phyloP scores from a whole-genome alignment of 2,797 vertebrate genomes.

The Cossypha caffra region DNA sequence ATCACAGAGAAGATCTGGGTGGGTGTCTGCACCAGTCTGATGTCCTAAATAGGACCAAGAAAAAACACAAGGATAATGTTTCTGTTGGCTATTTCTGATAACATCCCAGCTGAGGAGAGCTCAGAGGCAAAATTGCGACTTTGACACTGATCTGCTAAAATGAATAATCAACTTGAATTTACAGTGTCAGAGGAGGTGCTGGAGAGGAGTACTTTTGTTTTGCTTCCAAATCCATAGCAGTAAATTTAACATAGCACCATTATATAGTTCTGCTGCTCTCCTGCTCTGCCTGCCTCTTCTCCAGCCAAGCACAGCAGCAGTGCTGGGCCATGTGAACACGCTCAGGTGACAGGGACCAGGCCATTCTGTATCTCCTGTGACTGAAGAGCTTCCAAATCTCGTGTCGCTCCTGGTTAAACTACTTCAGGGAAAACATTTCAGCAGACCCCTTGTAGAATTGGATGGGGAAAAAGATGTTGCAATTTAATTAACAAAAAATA shows the following conservation, averaged over 20 bases:
- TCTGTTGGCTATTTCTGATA: background rate
- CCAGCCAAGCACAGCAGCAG: background rate
- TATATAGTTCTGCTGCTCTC: background rate
- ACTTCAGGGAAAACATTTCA: background rate
- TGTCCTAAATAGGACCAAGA: background rate
- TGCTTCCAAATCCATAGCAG: background rate
- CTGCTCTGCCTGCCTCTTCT: background rate
- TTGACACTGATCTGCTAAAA: background rate
- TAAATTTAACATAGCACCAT: background rate
- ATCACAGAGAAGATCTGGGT: background rate
- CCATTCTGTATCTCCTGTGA: background rate
- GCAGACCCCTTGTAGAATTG: background rate
- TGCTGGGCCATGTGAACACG: fast-evolving
- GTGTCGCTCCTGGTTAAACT: background rate
- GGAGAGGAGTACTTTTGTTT: background rate
- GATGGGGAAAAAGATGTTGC: fast-evolving
- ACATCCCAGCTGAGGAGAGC: background rate
- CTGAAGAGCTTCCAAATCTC: background rate
- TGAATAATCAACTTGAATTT: background rate
- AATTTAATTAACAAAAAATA: background rate
- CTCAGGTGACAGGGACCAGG: background rate
- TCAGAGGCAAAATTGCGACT: background rate
- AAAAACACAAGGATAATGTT: background rate
- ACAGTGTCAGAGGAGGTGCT: background rate
- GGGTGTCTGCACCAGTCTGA: background rate